Evolutionary conservation across 2,888 invertebrate genomes (phyloP).

Genomic region (Gymnoscelis rufifasciata): DNA sequence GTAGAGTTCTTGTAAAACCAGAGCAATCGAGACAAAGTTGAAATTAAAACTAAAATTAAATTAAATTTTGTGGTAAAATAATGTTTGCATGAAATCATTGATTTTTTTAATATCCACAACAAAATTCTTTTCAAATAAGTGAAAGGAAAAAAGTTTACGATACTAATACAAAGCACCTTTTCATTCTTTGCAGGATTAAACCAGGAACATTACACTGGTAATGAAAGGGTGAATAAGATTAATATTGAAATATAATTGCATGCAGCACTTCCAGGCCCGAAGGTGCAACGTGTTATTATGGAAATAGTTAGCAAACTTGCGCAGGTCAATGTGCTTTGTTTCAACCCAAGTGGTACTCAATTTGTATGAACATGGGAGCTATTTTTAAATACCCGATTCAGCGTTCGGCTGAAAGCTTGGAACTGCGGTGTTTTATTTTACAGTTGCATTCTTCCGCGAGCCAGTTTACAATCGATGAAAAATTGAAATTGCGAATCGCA

Average conservation of each 20-base stretch:
- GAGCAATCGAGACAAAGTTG: no score
- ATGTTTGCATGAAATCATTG: no score
- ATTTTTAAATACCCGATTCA: conserved; percentile 35
- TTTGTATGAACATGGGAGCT: conserved; percentile 37
- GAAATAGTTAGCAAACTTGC: conserved; percentile 58
- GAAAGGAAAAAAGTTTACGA: no score
- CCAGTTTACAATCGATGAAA: conserved; percentile 30
- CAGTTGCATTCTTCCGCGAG: conserved; percentile 24
- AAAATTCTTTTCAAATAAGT: no score
- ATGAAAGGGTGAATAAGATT: conserved; percentile 43
- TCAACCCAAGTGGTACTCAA: conserved; percentile 47
- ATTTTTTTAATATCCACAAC: no score
- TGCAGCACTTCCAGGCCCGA: conserved; percentile 38
- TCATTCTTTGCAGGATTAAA: no score
- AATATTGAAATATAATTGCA: conserved; percentile 65
- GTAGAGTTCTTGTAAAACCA: no score
- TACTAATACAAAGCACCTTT: no score
- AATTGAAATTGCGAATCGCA: conserved; percentile 18
- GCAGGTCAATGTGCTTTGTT: conserved; percentile 59
- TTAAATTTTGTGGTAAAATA: no score
- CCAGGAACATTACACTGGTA: conserved; percentile 41
- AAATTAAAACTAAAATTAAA: no score
- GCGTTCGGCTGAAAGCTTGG: conserved; percentile 17
- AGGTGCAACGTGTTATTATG: conserved; percentile 59
- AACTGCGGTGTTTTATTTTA: conserved; percentile 16